Percentiles rank a stretch among this genome's conserved stretches.
Evolutionary conservation across 1,140 invertebrate species (phyloP).

Genomic region (Zaprionus lachaisei): DNA sequence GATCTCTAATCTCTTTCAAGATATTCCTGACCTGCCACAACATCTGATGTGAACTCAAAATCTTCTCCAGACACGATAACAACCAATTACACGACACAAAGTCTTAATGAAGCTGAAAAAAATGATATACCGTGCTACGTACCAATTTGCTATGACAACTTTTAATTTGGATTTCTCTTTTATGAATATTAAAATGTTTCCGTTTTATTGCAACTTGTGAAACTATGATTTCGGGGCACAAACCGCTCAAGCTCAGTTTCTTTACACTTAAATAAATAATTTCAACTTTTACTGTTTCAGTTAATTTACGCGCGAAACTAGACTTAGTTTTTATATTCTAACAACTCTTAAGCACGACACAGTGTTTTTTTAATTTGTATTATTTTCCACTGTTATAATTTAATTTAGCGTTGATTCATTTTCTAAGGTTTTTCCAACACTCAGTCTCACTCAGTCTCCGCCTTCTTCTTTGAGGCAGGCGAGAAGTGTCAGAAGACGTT

Average conservation of each 20-base stretch:
- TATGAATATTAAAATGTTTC: slow-evolving; percentile 14
- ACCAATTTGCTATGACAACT: neutral
- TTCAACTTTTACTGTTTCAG: neutral
- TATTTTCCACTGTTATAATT: slow-evolving; percentile 12
- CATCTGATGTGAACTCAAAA: slow-evolving; percentile 8
- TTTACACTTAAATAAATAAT: slow-evolving; percentile 6
- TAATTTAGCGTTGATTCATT: slow-evolving; percentile 4
- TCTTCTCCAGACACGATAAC: slow-evolving; percentile 1
- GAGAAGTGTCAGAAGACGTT: slow-evolving; percentile 50
- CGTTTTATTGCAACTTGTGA: neutral
- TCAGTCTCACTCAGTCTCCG: neutral
- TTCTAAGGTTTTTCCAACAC: neutral
- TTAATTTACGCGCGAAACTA: slow-evolving; percentile 13
- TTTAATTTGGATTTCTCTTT: slow-evolving; percentile 1
- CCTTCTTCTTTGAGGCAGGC: neutral
- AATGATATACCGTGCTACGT: slow-evolving; percentile 1
- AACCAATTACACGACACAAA: slow-evolving; percentile 2
- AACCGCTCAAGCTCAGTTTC: slow-evolving; percentile 1
- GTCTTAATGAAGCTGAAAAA: slow-evolving; percentile 1
- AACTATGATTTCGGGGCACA: neutral
- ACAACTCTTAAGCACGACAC: slow-evolving; percentile 13
- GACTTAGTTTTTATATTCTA: slow-evolving; percentile 5
- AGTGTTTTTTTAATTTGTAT: slow-evolving; percentile 6
- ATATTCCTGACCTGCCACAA: slow-evolving; percentile 6
- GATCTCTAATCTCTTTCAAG: neutral